A percentile compares a stretch with the other conserved stretches of the same genome.
These are phyloP conservation scores for Bucorvus abyssinicus DNA, from an alignment of 2,797 vertebrate genomes.

Conservation along the genomic window DNA sequence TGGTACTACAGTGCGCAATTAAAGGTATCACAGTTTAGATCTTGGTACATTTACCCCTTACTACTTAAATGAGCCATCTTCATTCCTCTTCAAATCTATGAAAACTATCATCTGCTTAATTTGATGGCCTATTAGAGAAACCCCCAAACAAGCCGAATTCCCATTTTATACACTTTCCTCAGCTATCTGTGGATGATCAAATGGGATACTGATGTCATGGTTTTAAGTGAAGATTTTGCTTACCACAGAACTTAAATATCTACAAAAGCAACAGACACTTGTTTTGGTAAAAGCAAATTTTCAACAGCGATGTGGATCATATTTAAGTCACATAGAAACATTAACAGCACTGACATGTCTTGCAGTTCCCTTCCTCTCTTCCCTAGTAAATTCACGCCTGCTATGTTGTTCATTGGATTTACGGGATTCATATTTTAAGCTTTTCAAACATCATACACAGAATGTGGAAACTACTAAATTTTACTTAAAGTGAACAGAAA, in stretches of 20 bases:
- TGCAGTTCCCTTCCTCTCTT: neutral
- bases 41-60: neutral
- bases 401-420: neutral
- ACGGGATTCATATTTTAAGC: neutral
- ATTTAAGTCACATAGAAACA: neutral
- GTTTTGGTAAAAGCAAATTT: neutral
- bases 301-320: neutral
- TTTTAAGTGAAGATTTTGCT: neutral
- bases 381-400: conserved; percentile 1
- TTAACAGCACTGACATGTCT: neutral
- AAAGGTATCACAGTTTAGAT: neutral
- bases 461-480: neutral
- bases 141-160: neutral
- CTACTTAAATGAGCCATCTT: neutral
- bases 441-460: neutral
- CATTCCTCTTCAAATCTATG: neutral
- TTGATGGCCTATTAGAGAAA: neutral
- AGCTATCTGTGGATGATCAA: neutral
- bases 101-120: neutral
- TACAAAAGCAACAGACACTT: neutral
- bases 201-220: neutral
- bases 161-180: neutral
- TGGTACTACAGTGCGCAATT: neutral
- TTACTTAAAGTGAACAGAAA: neutral
- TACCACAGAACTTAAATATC: neutral